phyloP scores from a whole-genome alignment of 1,140 invertebrate species.

The Neotoxoptera formosana region DNA sequence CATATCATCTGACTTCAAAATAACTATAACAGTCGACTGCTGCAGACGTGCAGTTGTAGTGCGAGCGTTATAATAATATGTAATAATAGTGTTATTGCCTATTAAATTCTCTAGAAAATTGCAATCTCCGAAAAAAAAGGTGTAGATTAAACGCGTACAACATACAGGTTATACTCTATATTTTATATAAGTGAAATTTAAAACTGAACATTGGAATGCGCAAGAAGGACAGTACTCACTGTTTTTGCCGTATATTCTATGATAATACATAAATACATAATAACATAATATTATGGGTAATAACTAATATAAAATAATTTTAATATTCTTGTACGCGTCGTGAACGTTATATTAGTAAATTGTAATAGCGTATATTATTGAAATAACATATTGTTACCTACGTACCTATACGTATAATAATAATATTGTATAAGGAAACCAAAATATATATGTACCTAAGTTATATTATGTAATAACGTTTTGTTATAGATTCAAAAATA shows the following conservation, averaged over 20 bases:
- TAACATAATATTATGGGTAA: background rate
- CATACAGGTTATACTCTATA: background rate
- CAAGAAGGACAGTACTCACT: background rate
- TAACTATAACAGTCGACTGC: background rate
- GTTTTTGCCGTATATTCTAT: background rate
- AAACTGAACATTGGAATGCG: background rate
- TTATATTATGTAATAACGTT: background rate
- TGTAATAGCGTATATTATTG: background rate
- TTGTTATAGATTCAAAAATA: background rate
- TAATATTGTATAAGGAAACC: background rate
- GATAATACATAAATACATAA: background rate
- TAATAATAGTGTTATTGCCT: background rate
- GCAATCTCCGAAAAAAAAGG: background rate
- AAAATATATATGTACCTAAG: background rate
- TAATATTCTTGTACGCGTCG: background rate
- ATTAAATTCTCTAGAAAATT: background rate
- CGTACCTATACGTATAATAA: background rate
- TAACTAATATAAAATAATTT: background rate
- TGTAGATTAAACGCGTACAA: background rate
- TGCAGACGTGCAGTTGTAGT: background rate
- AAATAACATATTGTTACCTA: background rate
- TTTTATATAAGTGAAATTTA: constrained; percentile 5
- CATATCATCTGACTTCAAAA: no score
- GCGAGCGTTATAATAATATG: background rate
- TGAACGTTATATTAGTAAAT: background rate